Conservation (phyloP, 2,888 invertebrate genomes). For the Polydesmus complanatus region DNA sequence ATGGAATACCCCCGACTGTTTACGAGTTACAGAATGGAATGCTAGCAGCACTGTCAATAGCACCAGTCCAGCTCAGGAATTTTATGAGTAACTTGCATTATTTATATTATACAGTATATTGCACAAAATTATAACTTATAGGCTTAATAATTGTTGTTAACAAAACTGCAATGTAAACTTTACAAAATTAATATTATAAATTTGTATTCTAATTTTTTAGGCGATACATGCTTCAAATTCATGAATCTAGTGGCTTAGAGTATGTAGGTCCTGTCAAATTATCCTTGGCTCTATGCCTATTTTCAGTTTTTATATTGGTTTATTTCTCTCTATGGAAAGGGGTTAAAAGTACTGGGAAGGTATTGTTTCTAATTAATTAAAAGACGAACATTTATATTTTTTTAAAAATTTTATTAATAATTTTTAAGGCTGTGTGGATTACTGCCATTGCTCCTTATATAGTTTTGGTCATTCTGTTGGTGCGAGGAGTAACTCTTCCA, state of each 20-base stretch:
- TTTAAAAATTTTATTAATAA: not conserved
- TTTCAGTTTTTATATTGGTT: slow-evolving; percentile 79
- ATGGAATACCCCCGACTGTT: slow-evolving; percentile 72
- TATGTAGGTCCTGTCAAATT: slow-evolving; percentile 79
- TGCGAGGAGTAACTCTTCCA: slow-evolving; percentile 68
- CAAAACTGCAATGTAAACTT: slow-evolving; percentile 5
- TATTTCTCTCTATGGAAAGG: slow-evolving; percentile 97
- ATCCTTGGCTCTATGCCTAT: slow-evolving; percentile 73
- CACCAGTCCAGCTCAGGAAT: slow-evolving; percentile 72
- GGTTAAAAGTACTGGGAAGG: slow-evolving; percentile 82
- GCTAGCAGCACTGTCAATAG: slow-evolving; percentile 34
- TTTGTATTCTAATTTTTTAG: slow-evolving; percentile 37
- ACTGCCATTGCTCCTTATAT: slow-evolving; percentile 86
- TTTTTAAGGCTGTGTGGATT: slow-evolving; percentile 72
- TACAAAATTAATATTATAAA: no score
- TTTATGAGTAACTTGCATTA: slow-evolving; percentile 54
- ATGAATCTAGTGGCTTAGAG: slow-evolving; percentile 66
- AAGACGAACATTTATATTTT: not conserved
- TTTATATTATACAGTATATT: not conserved
- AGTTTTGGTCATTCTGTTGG: slow-evolving; percentile 67
- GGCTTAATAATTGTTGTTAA: slow-evolving; percentile 5
- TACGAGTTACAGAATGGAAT: slow-evolving; percentile 20
- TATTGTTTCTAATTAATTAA: no score
- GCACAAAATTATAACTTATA: not conserved
- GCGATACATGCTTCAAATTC: slow-evolving; percentile 71